Base-by-base conservation (phyloP, 2,888 invertebrate genomes). In the Himalopsyche kuldschensis region DNA sequence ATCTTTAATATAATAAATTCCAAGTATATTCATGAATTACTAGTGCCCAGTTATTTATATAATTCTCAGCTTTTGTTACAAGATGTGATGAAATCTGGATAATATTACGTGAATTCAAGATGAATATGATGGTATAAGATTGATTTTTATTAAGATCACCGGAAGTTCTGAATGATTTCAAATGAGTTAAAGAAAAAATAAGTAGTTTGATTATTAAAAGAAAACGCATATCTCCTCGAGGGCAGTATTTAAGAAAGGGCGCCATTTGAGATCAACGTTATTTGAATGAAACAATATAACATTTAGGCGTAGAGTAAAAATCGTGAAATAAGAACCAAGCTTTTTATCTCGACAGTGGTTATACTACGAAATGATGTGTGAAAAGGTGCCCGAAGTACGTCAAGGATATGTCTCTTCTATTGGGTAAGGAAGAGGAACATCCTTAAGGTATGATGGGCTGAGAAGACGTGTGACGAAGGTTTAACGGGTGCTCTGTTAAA, bases 401-500 rank as follows among this genome's bases (percentile, higher is more conserved):
- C 82, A 32, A 78, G 78, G 82, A 41, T 75, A 35, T 32, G 15
- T 75, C 79, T 30, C 75, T 79, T 82, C 48, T n/a, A 24, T 24
- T 79, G 30, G 47, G 30, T 17, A 5, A 31, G 17, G 41, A 80
- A 83, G 47, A 79, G 76, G 11, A 76, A 47, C 76, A 55, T 27
- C 55, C 63, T 55, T 46, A 63, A 80, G 80, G 80, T 41, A 46
- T 32, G 41, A 48, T 27, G 27, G 20, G n/a, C 35, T 41, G 24
- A 75, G 48, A 48, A 20, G 76, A 77, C 46, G 5, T n/a, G 48
- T 63, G 78, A 81, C 41, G 48, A 79, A 80, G 82, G 75, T 75
- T 79, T 79, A 75, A 75, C 82, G 69, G 46, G 79, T 78, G 84
- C 82, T 84, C 80, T 80, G 82, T 83, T 48, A 47, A 41, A 46